A percentile compares a stretch with the other conserved stretches of the same genome.
These are phyloP conservation scores for Murina feae DNA, from an alignment of 2,113 vertebrate genomes.

Conservation along the genomic window DNA sequence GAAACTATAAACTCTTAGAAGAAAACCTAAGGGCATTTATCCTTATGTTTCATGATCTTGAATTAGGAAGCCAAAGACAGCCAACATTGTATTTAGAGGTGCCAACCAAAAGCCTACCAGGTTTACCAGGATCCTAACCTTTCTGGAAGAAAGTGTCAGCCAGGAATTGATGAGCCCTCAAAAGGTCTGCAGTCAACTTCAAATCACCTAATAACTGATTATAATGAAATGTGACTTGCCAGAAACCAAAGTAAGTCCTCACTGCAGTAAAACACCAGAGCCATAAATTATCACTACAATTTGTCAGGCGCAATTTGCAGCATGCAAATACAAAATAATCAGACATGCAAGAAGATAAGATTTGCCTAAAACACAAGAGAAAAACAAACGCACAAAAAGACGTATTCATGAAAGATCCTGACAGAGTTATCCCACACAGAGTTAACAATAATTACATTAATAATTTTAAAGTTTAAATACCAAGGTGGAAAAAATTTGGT, in stretches of 20 bases:
- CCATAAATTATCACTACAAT: not conserved
- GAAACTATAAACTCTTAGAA: not conserved
- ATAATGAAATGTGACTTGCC: slow-evolving; percentile 8
- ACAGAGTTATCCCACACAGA: not conserved
- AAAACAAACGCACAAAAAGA: not conserved
- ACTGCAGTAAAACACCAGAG: not conserved
- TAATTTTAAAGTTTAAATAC: not conserved
- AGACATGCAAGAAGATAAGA: not conserved
- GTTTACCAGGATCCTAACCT: not conserved
- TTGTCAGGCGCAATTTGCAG: not conserved
- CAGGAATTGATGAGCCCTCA: not conserved
- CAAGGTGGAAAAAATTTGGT: not conserved
- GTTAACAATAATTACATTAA: slow-evolving; percentile 1
- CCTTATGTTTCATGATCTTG: not conserved
- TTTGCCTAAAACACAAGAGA: not conserved
- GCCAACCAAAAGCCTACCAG: not conserved
- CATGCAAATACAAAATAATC: not conserved
- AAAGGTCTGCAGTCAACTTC: not conserved
- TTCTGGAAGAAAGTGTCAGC: not conserved
- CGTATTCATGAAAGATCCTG: not conserved
- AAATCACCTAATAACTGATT: not conserved
- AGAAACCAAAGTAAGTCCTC: not conserved
- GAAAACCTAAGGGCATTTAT: not conserved
- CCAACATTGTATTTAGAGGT: not conserved
- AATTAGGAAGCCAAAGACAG: not conserved